phyloP scores from a whole-genome alignment of 2,113 vertebrate species.

The Scolopax mira region DNA sequence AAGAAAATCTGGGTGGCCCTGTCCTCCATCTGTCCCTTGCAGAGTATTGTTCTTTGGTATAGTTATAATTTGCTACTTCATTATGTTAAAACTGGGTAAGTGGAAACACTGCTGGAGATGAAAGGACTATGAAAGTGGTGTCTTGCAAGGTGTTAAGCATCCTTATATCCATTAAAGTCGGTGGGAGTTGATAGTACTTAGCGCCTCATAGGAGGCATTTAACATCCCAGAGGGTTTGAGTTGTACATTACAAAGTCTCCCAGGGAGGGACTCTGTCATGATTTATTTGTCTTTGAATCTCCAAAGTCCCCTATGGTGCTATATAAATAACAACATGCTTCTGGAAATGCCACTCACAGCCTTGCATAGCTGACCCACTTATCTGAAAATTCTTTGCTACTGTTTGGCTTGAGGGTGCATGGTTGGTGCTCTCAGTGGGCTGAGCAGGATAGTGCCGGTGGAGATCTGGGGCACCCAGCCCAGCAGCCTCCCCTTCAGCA shows the following conservation, averaged over 20 bases:
- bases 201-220: slow-evolving; percentile 12
- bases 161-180: background rate
- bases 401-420: background rate
- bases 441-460: background rate
- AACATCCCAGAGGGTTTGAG: background rate
- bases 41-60: background rate
- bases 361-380: slow-evolving; percentile 3
- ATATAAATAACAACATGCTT: slow-evolving; percentile 18
- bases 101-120: background rate
- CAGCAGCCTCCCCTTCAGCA: background rate
- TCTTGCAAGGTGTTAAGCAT: slow-evolving; percentile 9
- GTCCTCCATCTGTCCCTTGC: background rate
- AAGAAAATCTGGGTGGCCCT: background rate
- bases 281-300: slow-evolving; percentile 43
- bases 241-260: background rate
- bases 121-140: background rate
- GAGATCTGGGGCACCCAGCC: background rate
- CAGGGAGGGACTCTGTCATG: background rate
- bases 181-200: slow-evolving; percentile 29
- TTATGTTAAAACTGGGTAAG: background rate
- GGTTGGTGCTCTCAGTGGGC: background rate
- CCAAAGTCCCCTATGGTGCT: background rate
- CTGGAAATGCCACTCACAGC: background rate
- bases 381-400: background rate
- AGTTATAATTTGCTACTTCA: background rate